Percentiles rank a stretch among this genome's conserved stretches.
phyloP scores from a whole-genome alignment of 2,113 vertebrate species.

The Athene noctua region DNA sequence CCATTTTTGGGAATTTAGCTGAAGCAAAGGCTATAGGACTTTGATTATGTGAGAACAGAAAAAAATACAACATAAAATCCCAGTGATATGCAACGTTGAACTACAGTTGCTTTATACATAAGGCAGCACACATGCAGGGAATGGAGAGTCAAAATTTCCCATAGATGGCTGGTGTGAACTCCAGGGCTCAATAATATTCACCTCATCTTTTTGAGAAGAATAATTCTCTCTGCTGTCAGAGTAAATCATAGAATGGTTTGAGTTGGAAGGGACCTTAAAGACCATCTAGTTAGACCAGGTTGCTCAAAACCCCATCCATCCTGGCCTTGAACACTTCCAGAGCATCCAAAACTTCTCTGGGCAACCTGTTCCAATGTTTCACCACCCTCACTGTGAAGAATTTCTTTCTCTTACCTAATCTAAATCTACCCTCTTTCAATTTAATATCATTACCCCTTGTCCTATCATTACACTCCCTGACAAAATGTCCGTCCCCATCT shows the following conservation, averaged over 20 bases:
- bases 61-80: background rate
- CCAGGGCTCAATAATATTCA: background rate
- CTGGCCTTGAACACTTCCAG: too few relatives aligned
- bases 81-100: background rate
- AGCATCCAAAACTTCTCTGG: too few relatives aligned
- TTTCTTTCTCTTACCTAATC: too few relatives aligned
- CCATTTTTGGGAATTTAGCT: background rate
- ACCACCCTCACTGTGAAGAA: too few relatives aligned
- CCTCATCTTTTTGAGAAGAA: background rate
- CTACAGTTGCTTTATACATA: background rate
- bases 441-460: too few relatives aligned
- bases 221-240: background rate
- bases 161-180: background rate
- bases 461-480: too few relatives aligned
- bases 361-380: too few relatives aligned
- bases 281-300: too few relatives aligned
- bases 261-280: too few relatives aligned
- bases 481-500: too few relatives aligned
- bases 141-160: background rate
- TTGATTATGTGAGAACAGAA: background rate
- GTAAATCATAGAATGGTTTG: background rate
- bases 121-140: background rate
- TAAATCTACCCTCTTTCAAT: too few relatives aligned
- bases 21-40: background rate
- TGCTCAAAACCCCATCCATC: too few relatives aligned